Evolutionary conservation across 2,113 vertebrate species (phyloP).

Genomic region (Anolis carolinensis): DNA sequence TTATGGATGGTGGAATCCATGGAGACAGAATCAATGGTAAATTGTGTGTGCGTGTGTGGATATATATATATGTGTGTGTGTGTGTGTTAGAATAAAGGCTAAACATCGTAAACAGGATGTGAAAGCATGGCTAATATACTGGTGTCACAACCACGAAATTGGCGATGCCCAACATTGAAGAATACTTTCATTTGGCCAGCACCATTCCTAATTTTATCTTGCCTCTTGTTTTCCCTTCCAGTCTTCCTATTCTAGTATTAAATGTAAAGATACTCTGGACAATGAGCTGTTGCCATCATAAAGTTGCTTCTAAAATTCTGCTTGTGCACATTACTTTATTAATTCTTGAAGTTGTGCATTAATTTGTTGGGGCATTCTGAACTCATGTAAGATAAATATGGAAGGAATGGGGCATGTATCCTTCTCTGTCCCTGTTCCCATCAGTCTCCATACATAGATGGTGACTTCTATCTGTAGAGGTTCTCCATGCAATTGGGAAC

Average conservation of each 20-base stretch:
- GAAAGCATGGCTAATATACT: background rate
- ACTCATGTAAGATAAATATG: too few relatives aligned
- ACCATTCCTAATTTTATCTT: background rate
- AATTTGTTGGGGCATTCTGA: too few relatives aligned
- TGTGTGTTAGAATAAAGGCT: background rate
- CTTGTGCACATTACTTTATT: background rate
- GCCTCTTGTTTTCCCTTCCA: background rate
- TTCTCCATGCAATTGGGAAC: too few relatives aligned
- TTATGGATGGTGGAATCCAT: too few relatives aligned
- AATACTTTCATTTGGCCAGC: background rate
- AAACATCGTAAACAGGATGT: background rate
- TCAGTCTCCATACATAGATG: too few relatives aligned
- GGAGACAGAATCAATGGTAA: too few relatives aligned
- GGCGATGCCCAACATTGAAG: background rate
- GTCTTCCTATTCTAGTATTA: background rate
- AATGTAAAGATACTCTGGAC: background rate
- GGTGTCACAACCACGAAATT: background rate
- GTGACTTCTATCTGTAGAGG: too few relatives aligned
- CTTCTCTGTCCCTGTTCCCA: too few relatives aligned
- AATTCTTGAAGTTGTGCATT: background rate
- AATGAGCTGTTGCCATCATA: background rate
- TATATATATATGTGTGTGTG: too few relatives aligned
- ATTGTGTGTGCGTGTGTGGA: too few relatives aligned
- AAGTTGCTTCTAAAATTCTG: background rate
- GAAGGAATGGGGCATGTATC: too few relatives aligned